A percentile compares a stretch with the other conserved stretches of the same genome.
These are phyloP conservation scores for Drosophila baimaii DNA, from an alignment of 1,140 invertebrate species.

Conservation along the genomic window DNA sequence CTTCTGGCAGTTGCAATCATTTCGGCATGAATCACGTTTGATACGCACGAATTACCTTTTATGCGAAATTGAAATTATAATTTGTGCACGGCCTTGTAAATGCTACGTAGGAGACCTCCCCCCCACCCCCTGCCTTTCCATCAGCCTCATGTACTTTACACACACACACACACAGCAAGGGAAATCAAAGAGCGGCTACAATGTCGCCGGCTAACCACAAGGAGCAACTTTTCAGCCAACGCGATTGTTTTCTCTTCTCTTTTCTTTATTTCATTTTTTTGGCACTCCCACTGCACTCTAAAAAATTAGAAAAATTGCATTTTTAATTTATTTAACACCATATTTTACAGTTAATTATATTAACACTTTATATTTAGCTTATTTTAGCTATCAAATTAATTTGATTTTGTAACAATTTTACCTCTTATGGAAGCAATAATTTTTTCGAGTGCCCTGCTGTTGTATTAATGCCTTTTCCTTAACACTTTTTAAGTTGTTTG, in stretches of 20 bases:
- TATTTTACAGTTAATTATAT: no score
- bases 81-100: conserved; percentile 73
- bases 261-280: conserved; percentile 28
- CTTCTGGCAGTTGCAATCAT: conserved; percentile 78
- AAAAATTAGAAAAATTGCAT: background rate
- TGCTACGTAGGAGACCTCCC: conserved; percentile 40
- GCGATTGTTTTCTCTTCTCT: conserved; percentile 55
- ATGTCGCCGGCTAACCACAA: conserved; percentile 56
- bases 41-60: conserved; percentile 84
- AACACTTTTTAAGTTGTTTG: conserved; percentile 75
- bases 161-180: conserved; percentile 12
- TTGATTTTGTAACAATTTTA: no score
- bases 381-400: accelerated
- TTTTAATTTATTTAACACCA: background rate
- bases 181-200: conserved; percentile 59
- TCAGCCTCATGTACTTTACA: conserved; percentile 1
- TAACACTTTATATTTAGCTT: background rate
- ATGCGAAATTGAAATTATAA: conserved; percentile 84
- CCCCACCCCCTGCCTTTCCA: background rate
- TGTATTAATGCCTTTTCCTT: conserved; percentile 43
- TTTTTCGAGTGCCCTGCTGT: conserved; percentile 6
- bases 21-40: conserved; percentile 81
- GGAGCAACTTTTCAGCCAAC: conserved; percentile 70
- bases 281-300: conserved; percentile 3
- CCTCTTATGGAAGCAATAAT: background rate